Base-by-base conservation (phyloP, 2,113 vertebrate genomes). In the Petrocephalus microphthalmus region DNA sequence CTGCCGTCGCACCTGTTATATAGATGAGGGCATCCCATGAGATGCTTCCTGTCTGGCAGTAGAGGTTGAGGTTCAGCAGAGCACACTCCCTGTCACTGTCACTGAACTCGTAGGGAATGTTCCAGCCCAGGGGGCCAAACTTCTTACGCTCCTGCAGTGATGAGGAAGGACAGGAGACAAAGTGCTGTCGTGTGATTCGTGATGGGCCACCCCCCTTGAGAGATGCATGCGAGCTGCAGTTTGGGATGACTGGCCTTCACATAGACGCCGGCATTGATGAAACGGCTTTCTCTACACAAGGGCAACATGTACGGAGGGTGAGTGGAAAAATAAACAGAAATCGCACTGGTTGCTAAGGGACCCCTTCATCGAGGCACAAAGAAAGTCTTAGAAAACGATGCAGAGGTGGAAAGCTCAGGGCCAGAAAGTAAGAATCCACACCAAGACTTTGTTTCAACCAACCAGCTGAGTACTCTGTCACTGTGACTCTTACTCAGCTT, bases 71-170 rank as follows among this genome's bases (percentile, higher is more conserved):
- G 92, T 96, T 96, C 87, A 97, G 92, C 51, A 97, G 94, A 85
- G 95, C 92, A 84, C 96, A 97, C 91, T 97, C 97, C 90, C 97
- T 94, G 92, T 96, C 96, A 52, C 95, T 95, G 90, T 95, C 96
- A 10, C 92, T 97, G 91, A 97, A 98, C 89, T 96, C 96, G 89
- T 95, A 97, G 89, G 94, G 94, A 87, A 96, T 97, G 92, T 96
- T 98, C 96, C 97, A 97, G 89, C 96, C 95, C 90, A 96, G 94
- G 83, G 96, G 93, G 3, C 92, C 95, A 91, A 96, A 97, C 89
- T 95, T 97, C 90, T 98, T 96, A 86, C 96, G 95, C 89, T 97
- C 96, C 95, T 96, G 87, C 11, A 91, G 88, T 19, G 88, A 87
- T 49, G 53, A 37, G 49, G 19, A 37, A 67, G 33, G 29, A 60